These are phyloP conservation scores for Anser brachyrhynchus DNA, from an alignment of 2,113 vertebrate species.

Conservation along the genomic window DNA sequence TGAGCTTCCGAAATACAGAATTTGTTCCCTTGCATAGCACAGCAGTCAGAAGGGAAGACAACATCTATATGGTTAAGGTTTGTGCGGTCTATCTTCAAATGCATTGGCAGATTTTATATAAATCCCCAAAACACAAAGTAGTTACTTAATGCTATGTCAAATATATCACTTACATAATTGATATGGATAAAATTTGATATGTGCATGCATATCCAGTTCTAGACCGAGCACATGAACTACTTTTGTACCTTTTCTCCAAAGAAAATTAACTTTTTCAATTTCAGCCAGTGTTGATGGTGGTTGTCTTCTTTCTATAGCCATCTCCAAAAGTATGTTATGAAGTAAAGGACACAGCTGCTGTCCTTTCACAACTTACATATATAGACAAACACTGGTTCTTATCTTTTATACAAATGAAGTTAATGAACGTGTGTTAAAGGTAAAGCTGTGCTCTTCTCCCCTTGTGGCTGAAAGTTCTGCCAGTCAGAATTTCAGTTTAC, in stretches of 20 bases:
- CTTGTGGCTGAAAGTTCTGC: background rate
- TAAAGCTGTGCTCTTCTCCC: rapidly evolving
- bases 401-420: background rate
- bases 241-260: background rate
- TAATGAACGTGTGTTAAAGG: background rate
- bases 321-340: background rate
- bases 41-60: background rate
- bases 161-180: background rate
- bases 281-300: background rate
- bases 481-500: background rate
- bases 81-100: background rate
- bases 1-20: background rate
- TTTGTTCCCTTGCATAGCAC: background rate
- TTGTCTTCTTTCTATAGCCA: conserved; percentile 1
- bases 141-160: background rate
- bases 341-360: background rate
- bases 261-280: conserved; percentile 38
- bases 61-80: background rate
- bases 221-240: background rate
- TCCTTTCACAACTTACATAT: background rate
- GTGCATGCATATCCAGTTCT: background rate
- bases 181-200: background rate
- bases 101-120: background rate
- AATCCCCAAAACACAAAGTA: background rate
- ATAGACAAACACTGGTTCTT: background rate